Base-by-base conservation (phyloP, 2,797 vertebrate genomes). In the Pipistrellus kuhlii region DNA sequence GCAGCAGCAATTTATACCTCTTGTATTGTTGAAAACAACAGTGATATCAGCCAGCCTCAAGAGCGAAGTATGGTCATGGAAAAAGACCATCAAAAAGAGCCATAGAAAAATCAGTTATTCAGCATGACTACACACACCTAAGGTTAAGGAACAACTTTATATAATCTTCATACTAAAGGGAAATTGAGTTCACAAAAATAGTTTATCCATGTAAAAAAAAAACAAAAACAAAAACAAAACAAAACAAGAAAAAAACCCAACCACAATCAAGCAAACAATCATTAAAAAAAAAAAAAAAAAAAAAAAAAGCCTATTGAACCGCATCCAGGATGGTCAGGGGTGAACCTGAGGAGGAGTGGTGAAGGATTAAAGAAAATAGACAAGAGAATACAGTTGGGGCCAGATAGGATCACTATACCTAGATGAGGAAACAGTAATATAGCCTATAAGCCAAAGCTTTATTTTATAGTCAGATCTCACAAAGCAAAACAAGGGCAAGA, bases 21-120 rank as follows among this genome's bases (percentile, higher is more conserved):
- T 53, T 35, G 20, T 44, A 80, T 44, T 68, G 20, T 69, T 69
- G 48, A 69, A 89, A 88, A 78, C 35, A 89, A 57, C 77, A 80
- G 87, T 80, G 87, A 80, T 78, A 89, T 80, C 35, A 69, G 20
- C 35, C 27, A 88, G 27, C 75, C 62, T 80, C 69, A 55, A 80
- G n/a, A 88, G 14, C 27, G n/a, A 51, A 23, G 20, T 55, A 44
- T 44, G 27, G 73, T 88, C 86, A 78, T 66, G 11, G 15, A 55
- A 78, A 69, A 51, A 64, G 32, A 68, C 59, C 38, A 51, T 30
- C 17, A 88, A 88, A 88, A 35, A 55, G 35, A 69, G n/a, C 62
- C 75, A 9, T 44, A 88, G 75, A 48, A 69, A 88, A 69, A 78
- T 48, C 48, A 78, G 35, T 55, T 51, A 68, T 44, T 88, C 62